phyloP scores from a whole-genome alignment of 2,888 invertebrate species.

The Eilema caniola region DNA sequence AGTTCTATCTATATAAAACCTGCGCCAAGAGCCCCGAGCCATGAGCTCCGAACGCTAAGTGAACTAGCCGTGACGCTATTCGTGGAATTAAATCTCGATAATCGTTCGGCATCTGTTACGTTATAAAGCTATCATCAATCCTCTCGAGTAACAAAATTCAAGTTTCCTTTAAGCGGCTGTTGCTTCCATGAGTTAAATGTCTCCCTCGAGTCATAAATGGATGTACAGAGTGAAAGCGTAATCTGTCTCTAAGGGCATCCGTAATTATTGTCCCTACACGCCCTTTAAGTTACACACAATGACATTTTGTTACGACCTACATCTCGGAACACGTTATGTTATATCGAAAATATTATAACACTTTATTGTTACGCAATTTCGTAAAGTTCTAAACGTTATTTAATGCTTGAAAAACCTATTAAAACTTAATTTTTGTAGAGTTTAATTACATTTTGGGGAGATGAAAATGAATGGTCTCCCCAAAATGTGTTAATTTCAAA shows the following conservation, averaged over 20 bases:
- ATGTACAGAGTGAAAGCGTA: slow-evolving; percentile 36
- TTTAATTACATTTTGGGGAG: background rate
- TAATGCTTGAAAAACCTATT: background rate
- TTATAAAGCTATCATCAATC: slow-evolving; percentile 12
- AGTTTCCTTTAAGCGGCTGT: slow-evolving; percentile 20
- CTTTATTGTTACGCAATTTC: background rate
- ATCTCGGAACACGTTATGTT: background rate
- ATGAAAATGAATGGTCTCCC: background rate
- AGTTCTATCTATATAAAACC: background rate
- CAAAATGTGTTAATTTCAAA: background rate
- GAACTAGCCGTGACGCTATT: background rate
- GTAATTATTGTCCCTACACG: slow-evolving; percentile 36
- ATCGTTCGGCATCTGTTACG: slow-evolving; percentile 3
- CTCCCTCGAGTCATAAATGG: slow-evolving; percentile 27
- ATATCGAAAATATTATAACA: background rate
- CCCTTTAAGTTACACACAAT: slow-evolving; percentile 22
- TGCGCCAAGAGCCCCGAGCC: background rate
- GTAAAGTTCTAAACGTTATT: background rate
- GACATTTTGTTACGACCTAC: slow-evolving; percentile 33
- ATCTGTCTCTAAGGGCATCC: slow-evolving; percentile 42
- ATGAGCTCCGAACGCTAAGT: background rate
- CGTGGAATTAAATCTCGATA: background rate
- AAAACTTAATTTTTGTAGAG: background rate
- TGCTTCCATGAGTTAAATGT: slow-evolving; percentile 28
- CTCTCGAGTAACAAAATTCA: slow-evolving; percentile 24